Conservation (phyloP, 2,888 invertebrate genomes). For the Plebejus melissa region DNA sequence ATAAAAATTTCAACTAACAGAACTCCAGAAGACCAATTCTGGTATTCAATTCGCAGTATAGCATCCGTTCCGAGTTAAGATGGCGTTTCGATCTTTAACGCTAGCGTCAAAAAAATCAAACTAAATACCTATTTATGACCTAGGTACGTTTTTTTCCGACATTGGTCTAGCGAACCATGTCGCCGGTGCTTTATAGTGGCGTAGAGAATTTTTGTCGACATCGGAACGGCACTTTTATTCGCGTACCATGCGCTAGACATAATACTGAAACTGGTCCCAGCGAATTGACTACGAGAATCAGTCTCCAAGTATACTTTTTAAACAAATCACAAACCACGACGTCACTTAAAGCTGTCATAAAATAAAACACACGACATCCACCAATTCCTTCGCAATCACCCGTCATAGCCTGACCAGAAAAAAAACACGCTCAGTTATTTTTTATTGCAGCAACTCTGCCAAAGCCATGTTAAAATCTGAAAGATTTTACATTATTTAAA, state of each 20-base stretch:
- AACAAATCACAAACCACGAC: constrained; percentile 35
- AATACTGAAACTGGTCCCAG: not conserved
- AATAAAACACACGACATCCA: not conserved
- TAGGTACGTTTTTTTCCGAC: no score
- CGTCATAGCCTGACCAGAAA: not conserved
- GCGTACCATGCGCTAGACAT: not conserved
- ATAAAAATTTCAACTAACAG: constrained; percentile 32
- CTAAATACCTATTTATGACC: no score
- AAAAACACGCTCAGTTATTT: not conserved
- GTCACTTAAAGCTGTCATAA: constrained; percentile 30
- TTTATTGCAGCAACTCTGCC: not conserved
- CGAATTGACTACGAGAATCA: constrained; percentile 15
- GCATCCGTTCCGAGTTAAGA: not conserved
- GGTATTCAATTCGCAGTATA: not conserved
- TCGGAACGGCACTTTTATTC: no score
- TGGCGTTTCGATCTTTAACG: not conserved
- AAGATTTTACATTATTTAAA: not conserved
- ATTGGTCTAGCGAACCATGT: no score
- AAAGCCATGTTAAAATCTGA: not conserved
- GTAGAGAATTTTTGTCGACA: no score
- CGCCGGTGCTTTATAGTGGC: no score
- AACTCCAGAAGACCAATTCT: constrained; percentile 25
- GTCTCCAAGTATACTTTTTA: constrained; percentile 31
- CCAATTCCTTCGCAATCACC: constrained; percentile 14
- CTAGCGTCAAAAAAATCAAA: not conserved